A percentile compares a stretch with the other conserved stretches of the same genome.
These are phyloP conservation scores for Cryptocephalus primarius DNA, from an alignment of 2,888 invertebrate genomes.

Conservation along the genomic window DNA sequence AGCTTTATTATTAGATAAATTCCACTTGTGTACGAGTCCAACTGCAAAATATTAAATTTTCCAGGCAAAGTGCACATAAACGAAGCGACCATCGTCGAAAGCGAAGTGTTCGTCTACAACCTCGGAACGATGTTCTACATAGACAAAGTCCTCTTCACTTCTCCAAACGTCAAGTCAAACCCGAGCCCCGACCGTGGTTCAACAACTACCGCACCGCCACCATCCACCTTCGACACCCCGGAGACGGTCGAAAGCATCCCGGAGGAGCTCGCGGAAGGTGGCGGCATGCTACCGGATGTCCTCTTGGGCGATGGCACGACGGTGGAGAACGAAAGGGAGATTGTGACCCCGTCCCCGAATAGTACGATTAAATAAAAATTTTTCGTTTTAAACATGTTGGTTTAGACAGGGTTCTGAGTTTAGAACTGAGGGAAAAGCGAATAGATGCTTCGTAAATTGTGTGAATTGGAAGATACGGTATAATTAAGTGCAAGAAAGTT, in stretches of 20 bases:
- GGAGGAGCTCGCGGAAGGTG: slow-evolving; percentile 31
- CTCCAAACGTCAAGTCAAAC: slow-evolving; percentile 21
- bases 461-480: no score
- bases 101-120: slow-evolving; percentile 53
- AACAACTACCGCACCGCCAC: slow-evolving; percentile 9
- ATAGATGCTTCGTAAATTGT: no score
- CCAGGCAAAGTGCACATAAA: slow-evolving; percentile 43
- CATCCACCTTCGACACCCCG: slow-evolving; percentile 5
- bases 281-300: slow-evolving; percentile 32
- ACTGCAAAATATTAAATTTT: slow-evolving; percentile 10
- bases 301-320: slow-evolving; percentile 29
- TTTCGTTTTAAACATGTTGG: neutral
- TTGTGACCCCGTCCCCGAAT: slow-evolving; percentile 7
- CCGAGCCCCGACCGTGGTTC: slow-evolving; percentile 13
- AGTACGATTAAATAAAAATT: slow-evolving; percentile 13
- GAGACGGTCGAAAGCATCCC: slow-evolving; percentile 29
- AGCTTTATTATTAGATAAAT: no score
- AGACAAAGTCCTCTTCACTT: slow-evolving; percentile 45
- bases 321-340: slow-evolving; percentile 15
- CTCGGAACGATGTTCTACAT: slow-evolving; percentile 54
- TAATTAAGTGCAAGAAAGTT: no score
- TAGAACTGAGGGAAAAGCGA: neutral
- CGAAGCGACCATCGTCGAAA: slow-evolving; percentile 47
- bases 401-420: neutral
- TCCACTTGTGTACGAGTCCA: neutral